phyloP scores from a whole-genome alignment of 2,888 invertebrate genomes.

The Nowickia ferox region DNA sequence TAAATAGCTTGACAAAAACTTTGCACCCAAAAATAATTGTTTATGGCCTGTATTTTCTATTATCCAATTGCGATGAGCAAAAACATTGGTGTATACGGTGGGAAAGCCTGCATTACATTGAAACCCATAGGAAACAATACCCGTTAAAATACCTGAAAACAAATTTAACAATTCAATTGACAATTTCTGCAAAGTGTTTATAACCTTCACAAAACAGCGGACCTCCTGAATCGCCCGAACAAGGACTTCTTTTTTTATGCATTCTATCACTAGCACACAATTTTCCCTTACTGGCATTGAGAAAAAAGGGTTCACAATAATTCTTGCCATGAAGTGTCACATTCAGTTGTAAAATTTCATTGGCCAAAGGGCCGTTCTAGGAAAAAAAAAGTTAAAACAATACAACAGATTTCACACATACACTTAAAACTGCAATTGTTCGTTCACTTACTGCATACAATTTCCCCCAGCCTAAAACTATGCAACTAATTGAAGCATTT shows the following conservation, averaged over 20 bases:
- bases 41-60: slow-evolving; percentile 8
- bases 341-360: slow-evolving; percentile 74
- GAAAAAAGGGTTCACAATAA: slow-evolving; percentile 54
- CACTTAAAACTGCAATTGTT: neutral
- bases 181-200: neutral
- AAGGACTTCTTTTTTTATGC: slow-evolving; percentile 73
- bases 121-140: slow-evolving; percentile 76
- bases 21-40: too few relatives aligned
- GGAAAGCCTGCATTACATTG: slow-evolving; percentile 73
- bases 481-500: slow-evolving; percentile 57
- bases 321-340: slow-evolving; percentile 58
- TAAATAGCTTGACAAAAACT: too few relatives aligned
- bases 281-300: neutral
- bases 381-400: neutral
- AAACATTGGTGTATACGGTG: slow-evolving; percentile 75
- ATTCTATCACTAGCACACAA: slow-evolving; percentile 74
- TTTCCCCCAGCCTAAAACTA: slow-evolving; percentile 76
- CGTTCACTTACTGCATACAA: slow-evolving; percentile 72
- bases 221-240: slow-evolving; percentile 78
- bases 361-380: slow-evolving; percentile 68
- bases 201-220: slow-evolving; percentile 73
- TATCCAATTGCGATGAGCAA: slow-evolving; percentile 73
- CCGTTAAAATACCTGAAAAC: slow-evolving; percentile 56
- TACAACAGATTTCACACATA: neutral
- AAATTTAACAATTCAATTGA: neutral